phyloP scores from a whole-genome alignment of 2,113 vertebrate genomes.

The Saguinus imperator region DNA sequence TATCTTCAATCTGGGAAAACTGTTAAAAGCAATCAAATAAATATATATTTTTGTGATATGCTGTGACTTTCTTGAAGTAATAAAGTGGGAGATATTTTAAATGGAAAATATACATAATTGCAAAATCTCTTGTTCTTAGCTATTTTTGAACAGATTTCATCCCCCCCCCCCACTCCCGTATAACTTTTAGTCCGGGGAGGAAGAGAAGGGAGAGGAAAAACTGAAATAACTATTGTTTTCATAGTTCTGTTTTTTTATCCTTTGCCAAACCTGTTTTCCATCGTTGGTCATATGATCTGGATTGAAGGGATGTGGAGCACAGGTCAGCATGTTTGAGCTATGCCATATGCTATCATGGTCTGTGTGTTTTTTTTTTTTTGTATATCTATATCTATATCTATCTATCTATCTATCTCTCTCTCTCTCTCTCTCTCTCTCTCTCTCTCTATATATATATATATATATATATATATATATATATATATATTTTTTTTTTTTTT shows the following conservation, averaged over 20 bases:
- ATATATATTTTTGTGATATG: neutral
- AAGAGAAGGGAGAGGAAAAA: neutral
- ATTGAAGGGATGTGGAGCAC: neutral
- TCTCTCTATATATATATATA: too few relatives aligned
- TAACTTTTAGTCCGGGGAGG: neutral
- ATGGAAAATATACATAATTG: neutral
- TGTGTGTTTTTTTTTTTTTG: neutral
- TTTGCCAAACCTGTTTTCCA: neutral
- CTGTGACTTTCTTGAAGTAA: neutral
- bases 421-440: too few relatives aligned
- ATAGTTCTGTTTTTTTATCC: neutral
- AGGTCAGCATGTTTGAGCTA: accelerated
- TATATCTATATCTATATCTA: too few relatives aligned
- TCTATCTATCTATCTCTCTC: too few relatives aligned
- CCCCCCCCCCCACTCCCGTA: neutral
- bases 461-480: too few relatives aligned
- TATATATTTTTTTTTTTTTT: too few relatives aligned
- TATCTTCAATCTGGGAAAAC: neutral
- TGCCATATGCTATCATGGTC: neutral
- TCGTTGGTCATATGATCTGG: too few relatives aligned
- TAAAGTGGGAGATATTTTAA: neutral
- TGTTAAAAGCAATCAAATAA: slow-evolving; percentile 80
- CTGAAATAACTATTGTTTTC: neutral
- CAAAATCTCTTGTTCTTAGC: neutral
- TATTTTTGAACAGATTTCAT: neutral